Base-by-base conservation (phyloP, 1,140 invertebrate genomes). In the Leptopilina clavipes region DNA sequence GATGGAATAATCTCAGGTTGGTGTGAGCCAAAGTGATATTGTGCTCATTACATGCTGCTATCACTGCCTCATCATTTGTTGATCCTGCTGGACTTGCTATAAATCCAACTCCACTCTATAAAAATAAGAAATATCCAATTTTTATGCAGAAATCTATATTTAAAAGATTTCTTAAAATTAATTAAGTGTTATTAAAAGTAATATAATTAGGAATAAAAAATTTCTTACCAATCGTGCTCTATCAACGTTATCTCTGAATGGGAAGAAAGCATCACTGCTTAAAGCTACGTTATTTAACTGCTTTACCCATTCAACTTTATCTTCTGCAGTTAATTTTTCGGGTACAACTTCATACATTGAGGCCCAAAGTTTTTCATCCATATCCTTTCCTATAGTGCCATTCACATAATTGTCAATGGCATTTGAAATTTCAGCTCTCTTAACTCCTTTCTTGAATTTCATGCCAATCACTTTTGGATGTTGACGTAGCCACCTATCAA, bases 221-320 rank as follows among this genome's bases (percentile, higher is more conserved):
- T 22, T 54, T 87, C 87, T 88, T 89, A 98, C 97, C 93, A 97
- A 93, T 82, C 93, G 92, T 76, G 98, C 98, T 83, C 98, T 93
- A 89, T 99, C 98, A 71, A 99, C 95, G 86, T 99, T 99, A 85
- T 99, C 98, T 81, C 97, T 93, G 92, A 99, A 99, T 44, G 98
- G 98, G 91, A 99, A 99, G 92, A 99, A 99, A 0, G 98, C 98
- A 91, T 99, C 98, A 0, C 98, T 99, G n/a, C 97, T 97, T 0
- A 99, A 90, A 17, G 96, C 94, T 9, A 99, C 98, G n/a, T 94
- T 94, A 56, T 93, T 93, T 85, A 99, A 89, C 79, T 96, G 91
- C 14, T 91, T 91, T 5, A 96, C 90, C 98, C 98, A 99, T 8
- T 95, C 92, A 0, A 91, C 88, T 74, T 93, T 94, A 77, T 99